A percentile compares a stretch with the other conserved stretches of the same genome.
These are phyloP conservation scores for Drosophila meridionalis DNA, from an alignment of 2,888 invertebrate species.

Conservation along the genomic window DNA sequence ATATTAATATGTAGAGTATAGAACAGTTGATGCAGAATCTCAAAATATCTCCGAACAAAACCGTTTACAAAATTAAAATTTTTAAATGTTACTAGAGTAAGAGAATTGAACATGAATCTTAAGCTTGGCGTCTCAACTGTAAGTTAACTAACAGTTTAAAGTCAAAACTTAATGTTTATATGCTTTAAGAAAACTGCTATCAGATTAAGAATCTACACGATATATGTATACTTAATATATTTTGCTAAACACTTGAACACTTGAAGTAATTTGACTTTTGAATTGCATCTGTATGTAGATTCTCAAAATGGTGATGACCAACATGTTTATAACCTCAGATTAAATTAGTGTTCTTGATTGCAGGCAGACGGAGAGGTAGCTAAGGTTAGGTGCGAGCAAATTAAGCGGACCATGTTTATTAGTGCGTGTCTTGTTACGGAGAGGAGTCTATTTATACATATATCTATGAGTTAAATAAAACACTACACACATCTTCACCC, in stretches of 20 bases:
- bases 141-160: not conserved
- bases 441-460: not conserved
- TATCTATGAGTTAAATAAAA: not conserved
- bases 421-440: slow-evolving; percentile 40
- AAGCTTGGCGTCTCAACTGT: not conserved
- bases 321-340: not conserved
- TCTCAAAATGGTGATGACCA: not conserved
- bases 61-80: no score
- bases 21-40: no score
- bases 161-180: not conserved
- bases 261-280: not conserved
- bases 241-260: not conserved
- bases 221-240: not conserved
- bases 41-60: no score
- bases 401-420: slow-evolving; percentile 23
- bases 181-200: not conserved
- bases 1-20: no score
- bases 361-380: not conserved
- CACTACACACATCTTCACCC: slow-evolving; percentile 19
- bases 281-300: slow-evolving; percentile 2
- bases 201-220: not conserved
- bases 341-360: not conserved
- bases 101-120: not conserved
- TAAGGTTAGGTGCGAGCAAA: not conserved
- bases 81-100: no score